Conservation (phyloP, 2,797 vertebrate species). For the Hippopotamyrus pictus region DNA sequence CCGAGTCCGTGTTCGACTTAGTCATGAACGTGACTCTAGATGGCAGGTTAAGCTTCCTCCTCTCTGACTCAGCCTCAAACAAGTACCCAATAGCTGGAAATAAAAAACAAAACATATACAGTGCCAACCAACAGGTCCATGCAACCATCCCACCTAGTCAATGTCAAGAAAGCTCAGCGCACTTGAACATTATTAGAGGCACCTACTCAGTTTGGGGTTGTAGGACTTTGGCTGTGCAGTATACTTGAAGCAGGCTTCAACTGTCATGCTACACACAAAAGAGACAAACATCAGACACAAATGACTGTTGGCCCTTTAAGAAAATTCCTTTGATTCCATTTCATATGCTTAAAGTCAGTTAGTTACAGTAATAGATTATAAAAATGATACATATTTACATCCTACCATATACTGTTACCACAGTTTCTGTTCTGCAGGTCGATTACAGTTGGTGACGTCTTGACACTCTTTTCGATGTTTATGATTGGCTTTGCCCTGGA, state of each 20-base stretch:
- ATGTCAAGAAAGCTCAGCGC: not conserved
- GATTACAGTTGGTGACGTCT: constrained; percentile 75
- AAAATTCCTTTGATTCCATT: not conserved
- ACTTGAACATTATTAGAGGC: not conserved
- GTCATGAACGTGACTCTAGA: constrained; percentile 74
- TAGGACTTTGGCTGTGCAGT: constrained; percentile 70
- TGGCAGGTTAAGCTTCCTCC: constrained; percentile 67
- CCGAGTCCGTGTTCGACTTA: constrained; percentile 49
- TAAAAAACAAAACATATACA: constrained; percentile 23
- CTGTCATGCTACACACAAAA: constrained; percentile 64
- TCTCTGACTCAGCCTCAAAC: constrained; percentile 75
- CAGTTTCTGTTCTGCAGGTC: constrained; percentile 76
- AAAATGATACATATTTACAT: constrained; percentile 18
- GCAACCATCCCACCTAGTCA: not conserved
- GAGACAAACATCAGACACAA: constrained; percentile 32
- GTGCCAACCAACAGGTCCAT: not conserved
- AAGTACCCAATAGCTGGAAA: constrained; percentile 69
- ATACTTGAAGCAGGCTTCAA: constrained; percentile 81
- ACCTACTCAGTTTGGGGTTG: constrained; percentile 80
- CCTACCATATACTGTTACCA: constrained; percentile 60
- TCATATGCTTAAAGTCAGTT: not conserved
- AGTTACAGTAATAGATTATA: not conserved
- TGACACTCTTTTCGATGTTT: constrained; percentile 72
- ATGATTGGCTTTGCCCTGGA: constrained; percentile 80
- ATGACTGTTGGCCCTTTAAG: not conserved